These are phyloP conservation scores for Oscheius onirici DNA, from an alignment of 2,888 invertebrate genomes.

Conservation along the genomic window DNA sequence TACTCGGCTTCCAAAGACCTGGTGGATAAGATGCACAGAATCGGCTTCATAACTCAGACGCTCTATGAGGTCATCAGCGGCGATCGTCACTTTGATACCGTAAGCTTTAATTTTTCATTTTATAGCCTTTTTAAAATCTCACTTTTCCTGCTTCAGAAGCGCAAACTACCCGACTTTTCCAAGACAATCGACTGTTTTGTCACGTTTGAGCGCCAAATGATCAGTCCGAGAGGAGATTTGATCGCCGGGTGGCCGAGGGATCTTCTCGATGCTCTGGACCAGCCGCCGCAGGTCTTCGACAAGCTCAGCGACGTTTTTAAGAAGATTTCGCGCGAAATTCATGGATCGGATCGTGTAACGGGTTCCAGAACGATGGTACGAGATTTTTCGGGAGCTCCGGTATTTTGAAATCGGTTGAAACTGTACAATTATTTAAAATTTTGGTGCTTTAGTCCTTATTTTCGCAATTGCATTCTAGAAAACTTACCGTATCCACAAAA, in stretches of 20 bases:
- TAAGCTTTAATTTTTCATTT: not conserved
- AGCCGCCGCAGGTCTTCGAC: conserved; percentile 6
- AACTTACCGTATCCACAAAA: too few species aligned
- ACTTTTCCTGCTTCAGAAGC: conserved; percentile 9
- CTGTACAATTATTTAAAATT: too few species aligned
- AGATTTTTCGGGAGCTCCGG: too few species aligned
- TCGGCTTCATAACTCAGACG: conserved; percentile 40
- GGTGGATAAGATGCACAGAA: conserved; percentile 43
- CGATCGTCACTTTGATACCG: not conserved
- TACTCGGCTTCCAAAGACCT: conserved; percentile 48
- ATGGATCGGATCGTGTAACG: not conserved
- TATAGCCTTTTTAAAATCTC: not conserved
- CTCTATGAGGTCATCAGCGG: conserved; percentile 32
- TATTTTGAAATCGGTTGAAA: too few species aligned
- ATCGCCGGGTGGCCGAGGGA: conserved; percentile 14
- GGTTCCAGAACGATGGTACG: too few species aligned
- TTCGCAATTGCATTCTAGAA: too few species aligned
- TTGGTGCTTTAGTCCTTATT: too few species aligned
- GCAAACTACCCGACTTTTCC: conserved; percentile 7
- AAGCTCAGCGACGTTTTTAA: not conserved
- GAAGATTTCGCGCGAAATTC: not conserved
- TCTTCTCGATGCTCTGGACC: conserved; percentile 3
- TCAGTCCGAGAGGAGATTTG: not conserved
- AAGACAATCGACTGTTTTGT: not conserved
- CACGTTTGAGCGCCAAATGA: not conserved